Base-by-base conservation (phyloP, 2,113 vertebrate genomes). In the Tyto alba region DNA sequence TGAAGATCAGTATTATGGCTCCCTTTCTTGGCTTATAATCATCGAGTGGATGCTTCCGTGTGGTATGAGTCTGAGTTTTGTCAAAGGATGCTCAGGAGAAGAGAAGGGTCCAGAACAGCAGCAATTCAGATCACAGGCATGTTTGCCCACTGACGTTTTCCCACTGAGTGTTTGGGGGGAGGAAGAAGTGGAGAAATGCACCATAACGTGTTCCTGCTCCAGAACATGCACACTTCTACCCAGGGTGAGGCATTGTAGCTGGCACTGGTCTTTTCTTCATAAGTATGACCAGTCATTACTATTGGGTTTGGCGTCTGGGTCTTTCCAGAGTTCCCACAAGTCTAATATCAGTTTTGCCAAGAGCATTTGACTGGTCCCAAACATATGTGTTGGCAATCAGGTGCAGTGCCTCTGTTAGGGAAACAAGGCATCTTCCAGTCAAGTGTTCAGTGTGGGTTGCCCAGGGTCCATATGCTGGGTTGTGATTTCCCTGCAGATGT, bases 341-440 rank as follows among this genome's bases (percentile, higher is more conserved):
- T 59, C 43, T 55, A 47, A 53, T 16, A 36, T 3, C 23, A 12
- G 0, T 87, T 90, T 93, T 89, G n/a, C 52, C 18, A 45, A 56
- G 50, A 0, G 0, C 32, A 25, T 60, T 83, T 0, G 0, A 11
- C 66, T 64, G 34, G 4, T 86, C 69, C 34, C 10, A 2, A 74
- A 47, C 7, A 8, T 11, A 41, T 2, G 4, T 0, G 1, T 45
- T 57, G 27, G 40, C 57, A 48, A 40, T 48, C 13, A 29, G 34
- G 18, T 68, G n/a, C 15, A 40, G 43, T 22, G 32, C 8, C 27
- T 53, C 57, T 43, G 16, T 59, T 45, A 87, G 40, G 32, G 45
- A 95, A 68, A 89, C 32, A 59, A 81, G 29, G n/a, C 60, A 30
- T 67, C 41, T 87, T 69, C 38, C 60, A 47, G 34, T 5, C 16